Evolutionary conservation across 2,113 vertebrate species (phyloP).

Genomic region (Leptobrachium ailaonicum): DNA sequence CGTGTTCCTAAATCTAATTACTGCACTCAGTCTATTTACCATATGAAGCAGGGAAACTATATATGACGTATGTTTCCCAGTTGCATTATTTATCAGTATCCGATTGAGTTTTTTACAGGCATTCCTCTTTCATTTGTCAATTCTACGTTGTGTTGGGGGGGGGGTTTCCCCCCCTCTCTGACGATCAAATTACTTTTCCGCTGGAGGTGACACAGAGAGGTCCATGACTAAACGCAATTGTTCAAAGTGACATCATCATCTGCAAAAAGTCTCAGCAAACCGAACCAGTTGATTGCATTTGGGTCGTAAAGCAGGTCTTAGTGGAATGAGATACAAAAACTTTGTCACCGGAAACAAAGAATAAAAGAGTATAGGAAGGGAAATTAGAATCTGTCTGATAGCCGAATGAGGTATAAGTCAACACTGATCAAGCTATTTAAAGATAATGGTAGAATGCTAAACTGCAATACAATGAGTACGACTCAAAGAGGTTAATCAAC

Average conservation of each 20-base stretch:
- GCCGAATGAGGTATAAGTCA: neutral
- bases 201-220: neutral
- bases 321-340: neutral
- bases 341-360: neutral
- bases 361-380: neutral
- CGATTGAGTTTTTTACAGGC: conserved; percentile 7
- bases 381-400: neutral
- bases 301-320: neutral
- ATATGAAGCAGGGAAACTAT: conserved; percentile 53
- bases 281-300: neutral
- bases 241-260: conserved; percentile 24
- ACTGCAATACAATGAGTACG: neutral
- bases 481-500: conserved; percentile 3
- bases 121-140: neutral
- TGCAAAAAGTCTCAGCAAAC: neutral
- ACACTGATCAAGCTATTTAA: neutral
- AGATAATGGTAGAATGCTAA: neutral
- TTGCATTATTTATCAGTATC: conserved; percentile 48
- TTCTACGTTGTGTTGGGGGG: conserved; percentile 14
- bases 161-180: neutral
- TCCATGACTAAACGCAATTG: neutral
- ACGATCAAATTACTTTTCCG: neutral
- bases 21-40: conserved; percentile 54
- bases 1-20: conserved; percentile 64
- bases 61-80: conserved; percentile 36